These are phyloP conservation scores for Heliocidaris erythrogramma DNA, from an alignment of 35 echinoderm and acorn worm species.

Conservation along the genomic window DNA sequence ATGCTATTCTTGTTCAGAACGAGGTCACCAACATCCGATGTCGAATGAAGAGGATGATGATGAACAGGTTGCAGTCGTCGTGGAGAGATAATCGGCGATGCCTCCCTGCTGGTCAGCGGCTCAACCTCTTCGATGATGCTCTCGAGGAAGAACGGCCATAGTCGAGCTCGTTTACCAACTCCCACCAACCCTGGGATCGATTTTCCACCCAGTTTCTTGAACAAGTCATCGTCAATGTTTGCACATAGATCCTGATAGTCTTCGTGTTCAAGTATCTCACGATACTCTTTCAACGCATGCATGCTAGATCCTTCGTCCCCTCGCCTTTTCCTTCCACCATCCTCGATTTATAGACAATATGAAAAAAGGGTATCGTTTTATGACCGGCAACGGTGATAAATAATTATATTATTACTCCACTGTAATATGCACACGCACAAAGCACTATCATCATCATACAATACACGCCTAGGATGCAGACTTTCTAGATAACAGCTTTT, in stretches of 20 bases:
- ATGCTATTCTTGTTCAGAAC: not conserved
- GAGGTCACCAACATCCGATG: not conserved
- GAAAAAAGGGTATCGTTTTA: not conserved
- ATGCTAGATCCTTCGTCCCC: slow-evolving; percentile 18
- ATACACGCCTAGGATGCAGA: not conserved
- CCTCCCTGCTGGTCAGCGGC: not conserved
- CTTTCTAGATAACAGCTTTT: not conserved
- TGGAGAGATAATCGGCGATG: not conserved
- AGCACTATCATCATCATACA: not conserved
- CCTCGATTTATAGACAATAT: not conserved
- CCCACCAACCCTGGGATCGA: slow-evolving; percentile 17
- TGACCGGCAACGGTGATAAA: not conserved
- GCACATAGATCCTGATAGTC: slow-evolving; percentile 59
- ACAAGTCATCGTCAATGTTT: slow-evolving; percentile 7
- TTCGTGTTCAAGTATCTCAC: slow-evolving; percentile 52
- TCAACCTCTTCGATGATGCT: slow-evolving; percentile 66
- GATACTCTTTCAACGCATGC: slow-evolving; percentile 54
- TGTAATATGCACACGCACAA: not conserved
- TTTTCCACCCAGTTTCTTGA: not conserved
- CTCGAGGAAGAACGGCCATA: slow-evolving; percentile 58
- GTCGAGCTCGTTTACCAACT: slow-evolving; percentile 7
- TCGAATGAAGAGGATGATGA: not conserved
- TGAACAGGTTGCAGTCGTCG: not conserved
- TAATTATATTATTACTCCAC: not conserved
- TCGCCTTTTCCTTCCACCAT: not conserved